A percentile compares a stretch with the other conserved stretches of the same genome.
phyloP scores from a whole-genome alignment of 2,113 vertebrate species.

The Lepus americanus region DNA sequence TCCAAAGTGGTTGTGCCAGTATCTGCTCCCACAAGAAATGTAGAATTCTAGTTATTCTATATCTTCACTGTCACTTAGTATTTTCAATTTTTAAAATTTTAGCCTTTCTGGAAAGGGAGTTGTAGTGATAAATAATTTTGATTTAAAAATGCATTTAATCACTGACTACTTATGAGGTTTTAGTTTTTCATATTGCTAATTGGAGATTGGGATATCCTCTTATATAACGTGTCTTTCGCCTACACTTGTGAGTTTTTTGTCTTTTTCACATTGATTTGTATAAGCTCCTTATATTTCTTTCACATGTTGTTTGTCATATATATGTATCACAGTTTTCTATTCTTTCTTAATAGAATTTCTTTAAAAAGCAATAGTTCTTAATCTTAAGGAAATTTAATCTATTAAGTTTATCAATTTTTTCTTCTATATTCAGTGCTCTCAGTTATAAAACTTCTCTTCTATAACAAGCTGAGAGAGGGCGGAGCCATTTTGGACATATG shows the following conservation, averaged over 20 bases:
- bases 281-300: background rate
- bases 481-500: too few species aligned
- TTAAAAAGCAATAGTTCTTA: background rate
- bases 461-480: too few species aligned
- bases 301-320: background rate
- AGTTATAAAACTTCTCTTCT: background rate
- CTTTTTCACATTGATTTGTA: background rate
- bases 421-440: background rate
- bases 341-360: background rate
- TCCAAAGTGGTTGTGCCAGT: background rate
- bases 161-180: background rate
- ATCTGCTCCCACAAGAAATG: background rate
- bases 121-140: background rate
- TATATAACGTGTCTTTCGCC: background rate
- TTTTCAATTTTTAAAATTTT: background rate
- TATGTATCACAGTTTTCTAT: background rate
- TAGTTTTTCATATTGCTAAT: background rate
- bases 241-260: background rate
- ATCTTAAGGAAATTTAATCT: slow-evolving; percentile 16
- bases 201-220: background rate
- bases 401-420: background rate
- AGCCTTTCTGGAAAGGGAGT: background rate
- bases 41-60: background rate
- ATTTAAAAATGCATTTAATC: slow-evolving; percentile 7
- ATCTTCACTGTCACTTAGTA: background rate